These are phyloP conservation scores for Rhynchonycteris naso DNA, from an alignment of 2,797 vertebrate genomes.

Conservation along the genomic window DNA sequence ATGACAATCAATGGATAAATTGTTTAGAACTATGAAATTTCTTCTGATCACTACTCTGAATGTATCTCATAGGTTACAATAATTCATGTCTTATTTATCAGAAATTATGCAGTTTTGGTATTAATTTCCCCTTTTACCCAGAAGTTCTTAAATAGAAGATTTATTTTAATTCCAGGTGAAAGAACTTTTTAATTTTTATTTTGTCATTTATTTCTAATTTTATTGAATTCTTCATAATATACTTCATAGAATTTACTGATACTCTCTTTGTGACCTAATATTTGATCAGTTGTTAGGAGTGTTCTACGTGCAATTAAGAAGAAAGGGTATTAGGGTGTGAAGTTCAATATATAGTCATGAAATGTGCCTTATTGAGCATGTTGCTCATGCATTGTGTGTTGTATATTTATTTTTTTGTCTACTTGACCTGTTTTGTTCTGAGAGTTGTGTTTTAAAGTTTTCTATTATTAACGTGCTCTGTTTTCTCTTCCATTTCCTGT, in stretches of 20 bases:
- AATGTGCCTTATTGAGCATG: background rate
- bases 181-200: background rate
- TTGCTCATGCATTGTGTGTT: background rate
- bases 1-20: background rate
- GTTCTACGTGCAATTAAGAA: background rate
- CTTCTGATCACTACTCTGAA: slow-evolving; percentile 9
- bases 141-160: background rate
- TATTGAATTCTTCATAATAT: background rate
- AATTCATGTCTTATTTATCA: slow-evolving; percentile 15
- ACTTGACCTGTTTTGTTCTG: background rate
- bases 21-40: background rate
- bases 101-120: slow-evolving; percentile 26
- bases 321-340: background rate
- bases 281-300: background rate
- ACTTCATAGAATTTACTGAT: background rate
- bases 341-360: background rate
- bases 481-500: background rate
- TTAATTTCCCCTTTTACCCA: background rate
- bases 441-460: slow-evolving; percentile 7
- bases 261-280: slow-evolving; percentile 6
- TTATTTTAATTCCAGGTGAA: background rate
- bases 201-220: slow-evolving; percentile 3
- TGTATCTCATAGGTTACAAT: background rate
- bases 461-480: background rate
- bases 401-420: background rate